Evolutionary conservation across 2,113 vertebrate genomes (phyloP).

Genomic region (Rhea americana): DNA sequence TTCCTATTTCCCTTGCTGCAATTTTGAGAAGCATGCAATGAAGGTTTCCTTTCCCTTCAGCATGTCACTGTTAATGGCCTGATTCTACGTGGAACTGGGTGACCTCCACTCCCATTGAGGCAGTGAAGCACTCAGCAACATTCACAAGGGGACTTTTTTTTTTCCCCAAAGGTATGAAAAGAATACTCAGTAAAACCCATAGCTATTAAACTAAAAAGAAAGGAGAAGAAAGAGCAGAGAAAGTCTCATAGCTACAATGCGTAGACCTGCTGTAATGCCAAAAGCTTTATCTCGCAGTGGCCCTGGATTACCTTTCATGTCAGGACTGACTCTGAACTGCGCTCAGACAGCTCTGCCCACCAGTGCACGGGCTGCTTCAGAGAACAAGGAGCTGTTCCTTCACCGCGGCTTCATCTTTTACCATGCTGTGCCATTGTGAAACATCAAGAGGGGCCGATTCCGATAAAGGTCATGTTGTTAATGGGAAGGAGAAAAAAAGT

Average conservation of each 20-base stretch:
- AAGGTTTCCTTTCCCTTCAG: not conserved
- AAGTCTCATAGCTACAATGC: not conserved
- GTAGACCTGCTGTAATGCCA: not conserved
- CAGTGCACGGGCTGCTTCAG: not conserved
- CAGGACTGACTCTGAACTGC: constrained; percentile 28
- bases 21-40: not conserved
- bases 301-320: constrained; percentile 31
- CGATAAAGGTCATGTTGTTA: constrained; percentile 14
- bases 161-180: not conserved
- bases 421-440: constrained; percentile 45
- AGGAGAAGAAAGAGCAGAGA: not conserved
- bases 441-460: constrained; percentile 22
- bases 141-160: not conserved
- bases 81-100: not conserved
- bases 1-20: not conserved
- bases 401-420: constrained; percentile 20
- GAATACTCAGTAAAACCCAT: not conserved
- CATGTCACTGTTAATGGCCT: not conserved
- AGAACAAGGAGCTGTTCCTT: constrained; percentile 16
- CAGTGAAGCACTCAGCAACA: not conserved
- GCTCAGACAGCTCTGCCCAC: constrained; percentile 20
- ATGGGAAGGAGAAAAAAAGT: not conserved
- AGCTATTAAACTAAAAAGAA: constrained; percentile 22
- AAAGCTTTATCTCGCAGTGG: not conserved
- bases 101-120: not conserved